phyloP scores from a whole-genome alignment of 2,797 vertebrate species.

The Psittacula derbiana region DNA sequence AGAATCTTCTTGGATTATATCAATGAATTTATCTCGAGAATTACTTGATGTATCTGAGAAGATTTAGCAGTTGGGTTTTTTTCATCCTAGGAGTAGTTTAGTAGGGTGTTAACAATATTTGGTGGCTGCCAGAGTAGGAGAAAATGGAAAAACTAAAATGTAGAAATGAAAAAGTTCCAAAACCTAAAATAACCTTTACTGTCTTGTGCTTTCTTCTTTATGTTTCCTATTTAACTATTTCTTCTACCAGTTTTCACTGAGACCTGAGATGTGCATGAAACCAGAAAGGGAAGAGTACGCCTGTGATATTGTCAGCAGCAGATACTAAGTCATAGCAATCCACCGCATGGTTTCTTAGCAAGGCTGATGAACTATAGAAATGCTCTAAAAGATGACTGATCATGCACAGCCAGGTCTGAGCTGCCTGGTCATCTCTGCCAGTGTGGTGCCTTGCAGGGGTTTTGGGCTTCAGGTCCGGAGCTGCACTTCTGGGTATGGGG shows the following conservation, averaged over 20 bases:
- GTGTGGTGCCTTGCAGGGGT: fast-evolving
- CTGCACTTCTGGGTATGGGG: background rate
- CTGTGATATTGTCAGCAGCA: background rate
- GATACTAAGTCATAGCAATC: background rate
- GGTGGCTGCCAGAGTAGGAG: background rate
- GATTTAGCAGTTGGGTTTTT: background rate
- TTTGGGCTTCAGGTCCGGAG: background rate
- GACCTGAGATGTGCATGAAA: background rate
- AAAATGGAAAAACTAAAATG: background rate
- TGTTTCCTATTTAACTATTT: background rate
- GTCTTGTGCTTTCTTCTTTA: background rate
- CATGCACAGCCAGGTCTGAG: background rate
- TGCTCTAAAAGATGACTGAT: background rate
- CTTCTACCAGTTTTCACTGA: background rate
- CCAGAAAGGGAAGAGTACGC: background rate
- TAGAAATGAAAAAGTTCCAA: background rate
- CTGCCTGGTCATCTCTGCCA: background rate
- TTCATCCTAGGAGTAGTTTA: background rate
- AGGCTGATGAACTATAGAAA: background rate
- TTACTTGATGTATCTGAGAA: background rate
- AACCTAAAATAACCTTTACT: background rate
- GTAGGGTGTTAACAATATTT: background rate
- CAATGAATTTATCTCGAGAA: background rate
- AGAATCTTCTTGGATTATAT: background rate
- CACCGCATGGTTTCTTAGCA: background rate